phyloP scores from a whole-genome alignment of 2,888 invertebrate genomes.

The Troglohyphantes excavatus region DNA sequence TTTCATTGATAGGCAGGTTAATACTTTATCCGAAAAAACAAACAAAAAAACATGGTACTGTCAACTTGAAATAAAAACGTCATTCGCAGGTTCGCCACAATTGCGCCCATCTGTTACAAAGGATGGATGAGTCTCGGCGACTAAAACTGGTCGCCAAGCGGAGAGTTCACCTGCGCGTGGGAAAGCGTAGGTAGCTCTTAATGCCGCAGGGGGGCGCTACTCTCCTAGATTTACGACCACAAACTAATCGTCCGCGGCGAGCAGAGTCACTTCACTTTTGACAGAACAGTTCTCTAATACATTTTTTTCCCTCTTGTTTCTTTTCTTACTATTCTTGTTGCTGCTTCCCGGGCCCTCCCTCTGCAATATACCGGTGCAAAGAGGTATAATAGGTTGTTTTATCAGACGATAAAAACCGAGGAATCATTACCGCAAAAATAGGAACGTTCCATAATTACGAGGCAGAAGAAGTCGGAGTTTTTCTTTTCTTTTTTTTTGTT shows the following conservation, averaged over 20 bases:
- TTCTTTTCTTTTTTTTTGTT: conserved; percentile 44
- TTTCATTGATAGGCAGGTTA: background rate
- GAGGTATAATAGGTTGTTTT: conserved; percentile 77
- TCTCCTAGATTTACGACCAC: conserved; percentile 73
- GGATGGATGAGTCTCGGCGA: conserved; percentile 13
- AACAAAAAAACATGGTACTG: background rate
- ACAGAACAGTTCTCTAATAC: conserved; percentile 54
- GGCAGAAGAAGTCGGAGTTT: conserved; percentile 16
- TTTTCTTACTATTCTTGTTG: conserved; percentile 23
- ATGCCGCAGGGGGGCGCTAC: conserved; percentile 73
- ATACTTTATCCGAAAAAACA: too few relatives aligned
- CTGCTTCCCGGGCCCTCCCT: conserved; percentile 48
- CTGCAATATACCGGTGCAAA: conserved; percentile 55
- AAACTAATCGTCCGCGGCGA: conserved; percentile 69
- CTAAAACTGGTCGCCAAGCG: conserved; percentile 44
- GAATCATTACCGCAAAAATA: conserved; percentile 68
- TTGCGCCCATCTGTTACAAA: conserved; percentile 2
- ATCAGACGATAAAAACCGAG: conserved; percentile 71
- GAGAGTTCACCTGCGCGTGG: conserved; percentile 66
- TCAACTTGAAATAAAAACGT: conserved; percentile 26
- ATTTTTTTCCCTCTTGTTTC: conserved; percentile 32
- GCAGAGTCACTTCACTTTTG: conserved; percentile 65
- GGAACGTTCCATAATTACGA: conserved; percentile 72
- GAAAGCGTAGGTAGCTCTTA: conserved; percentile 75
- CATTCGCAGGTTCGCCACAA: background rate